Conservation (phyloP, 2,888 invertebrate species). For the Drosophila kanekoi region DNA sequence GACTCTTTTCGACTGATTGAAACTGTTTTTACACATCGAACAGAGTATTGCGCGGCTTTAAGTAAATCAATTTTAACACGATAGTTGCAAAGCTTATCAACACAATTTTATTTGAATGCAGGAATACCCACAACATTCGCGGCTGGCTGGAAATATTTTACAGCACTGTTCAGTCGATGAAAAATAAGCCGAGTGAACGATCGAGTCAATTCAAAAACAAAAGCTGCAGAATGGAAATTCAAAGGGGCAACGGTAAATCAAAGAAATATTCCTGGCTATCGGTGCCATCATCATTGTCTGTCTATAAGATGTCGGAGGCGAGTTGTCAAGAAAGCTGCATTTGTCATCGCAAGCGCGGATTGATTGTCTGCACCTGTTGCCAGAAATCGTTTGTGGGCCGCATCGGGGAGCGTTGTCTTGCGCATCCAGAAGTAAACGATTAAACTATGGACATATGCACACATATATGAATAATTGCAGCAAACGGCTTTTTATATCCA, state of each 20-base stretch:
- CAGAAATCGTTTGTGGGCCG: constrained; percentile 49
- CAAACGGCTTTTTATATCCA: neutral
- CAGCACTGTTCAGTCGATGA: constrained; percentile 3
- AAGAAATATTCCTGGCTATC: constrained; percentile 4
- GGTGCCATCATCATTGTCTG: neutral
- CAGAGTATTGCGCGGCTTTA: too few species aligned
- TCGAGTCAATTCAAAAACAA: neutral
- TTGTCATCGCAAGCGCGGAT: constrained; percentile 46
- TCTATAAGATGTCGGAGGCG: neutral
- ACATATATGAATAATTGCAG: neutral
- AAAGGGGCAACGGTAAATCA: neutral
- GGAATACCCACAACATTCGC: neutral
- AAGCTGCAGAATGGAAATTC: constrained; percentile 1
- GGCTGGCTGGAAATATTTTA: neutral
- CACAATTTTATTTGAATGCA: neutral
- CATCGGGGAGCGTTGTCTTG: constrained; percentile 42
- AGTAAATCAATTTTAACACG: neutral
- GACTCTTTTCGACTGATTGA: too few species aligned
- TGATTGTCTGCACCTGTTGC: constrained; percentile 43
- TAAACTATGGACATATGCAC: neutral
- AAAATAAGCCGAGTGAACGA: neutral
- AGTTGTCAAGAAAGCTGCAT: constrained; percentile 21
- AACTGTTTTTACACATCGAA: too few species aligned
- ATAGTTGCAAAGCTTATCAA: neutral
- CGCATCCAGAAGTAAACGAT: constrained; percentile 54